These are phyloP conservation scores for Anguilla obscura DNA, from an alignment of 2,797 vertebrate species.

Conservation along the genomic window DNA sequence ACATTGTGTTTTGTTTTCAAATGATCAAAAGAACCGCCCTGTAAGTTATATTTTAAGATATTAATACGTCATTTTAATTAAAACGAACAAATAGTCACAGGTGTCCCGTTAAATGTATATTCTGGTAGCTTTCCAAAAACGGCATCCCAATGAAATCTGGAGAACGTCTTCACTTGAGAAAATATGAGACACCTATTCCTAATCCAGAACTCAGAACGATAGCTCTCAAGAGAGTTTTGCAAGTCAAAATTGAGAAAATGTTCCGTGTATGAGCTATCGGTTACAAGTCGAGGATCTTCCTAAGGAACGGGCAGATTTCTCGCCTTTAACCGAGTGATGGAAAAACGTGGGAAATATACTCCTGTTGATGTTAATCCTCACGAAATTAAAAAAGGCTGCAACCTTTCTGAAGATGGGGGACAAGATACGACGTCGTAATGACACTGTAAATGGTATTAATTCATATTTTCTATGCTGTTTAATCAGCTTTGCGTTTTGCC, in stretches of 20 bases:
- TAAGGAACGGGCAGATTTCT: neutral
- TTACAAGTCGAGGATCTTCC: conserved; percentile 23
- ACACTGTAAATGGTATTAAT: neutral
- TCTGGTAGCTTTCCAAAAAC: conserved; percentile 1
- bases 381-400: conserved; percentile 6
- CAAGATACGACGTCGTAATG: neutral
- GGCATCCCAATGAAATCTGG: conserved; percentile 1
- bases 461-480: neutral
- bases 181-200: neutral
- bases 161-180: neutral
- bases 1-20: conserved; percentile 19
- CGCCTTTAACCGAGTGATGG: conserved; percentile 3
- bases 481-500: neutral
- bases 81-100: conserved; percentile 22
- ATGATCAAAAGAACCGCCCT: neutral
- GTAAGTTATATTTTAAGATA: neutral
- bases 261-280: neutral
- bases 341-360: conserved; percentile 4
- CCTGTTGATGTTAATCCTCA: neutral
- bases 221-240: neutral
- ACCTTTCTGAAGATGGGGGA: neutral
- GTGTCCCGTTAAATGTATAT: conserved; percentile 22
- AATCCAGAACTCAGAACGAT: neutral
- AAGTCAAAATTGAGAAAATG: neutral
- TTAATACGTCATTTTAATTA: conserved; percentile 2